These are phyloP conservation scores for Rattus norvegicus DNA, from an alignment of 2,113 vertebrate genomes.

Conservation along the genomic window DNA sequence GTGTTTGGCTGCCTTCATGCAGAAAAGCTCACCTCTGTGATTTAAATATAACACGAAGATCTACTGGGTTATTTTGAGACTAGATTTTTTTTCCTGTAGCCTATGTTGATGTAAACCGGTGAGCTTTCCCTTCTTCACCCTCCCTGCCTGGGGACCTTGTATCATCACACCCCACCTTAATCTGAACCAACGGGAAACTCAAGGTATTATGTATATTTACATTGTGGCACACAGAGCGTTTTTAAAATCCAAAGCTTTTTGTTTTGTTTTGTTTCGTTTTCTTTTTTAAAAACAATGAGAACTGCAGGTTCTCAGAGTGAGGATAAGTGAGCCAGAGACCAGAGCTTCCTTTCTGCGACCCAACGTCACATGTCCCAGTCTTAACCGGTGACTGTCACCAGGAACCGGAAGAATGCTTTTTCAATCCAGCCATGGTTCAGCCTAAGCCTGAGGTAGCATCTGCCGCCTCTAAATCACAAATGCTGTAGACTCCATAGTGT, in stretches of 20 bases:
- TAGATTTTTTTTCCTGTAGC: background rate
- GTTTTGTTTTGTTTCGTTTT: no score
- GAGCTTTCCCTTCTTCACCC: background rate
- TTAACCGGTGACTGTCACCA: background rate
- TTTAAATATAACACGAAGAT: background rate
- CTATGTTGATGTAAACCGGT: no score
- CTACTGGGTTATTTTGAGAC: background rate
- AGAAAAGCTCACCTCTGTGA: background rate
- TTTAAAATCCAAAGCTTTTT: background rate
- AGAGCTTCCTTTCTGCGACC: background rate
- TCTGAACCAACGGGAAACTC: background rate
- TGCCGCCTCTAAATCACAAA: background rate
- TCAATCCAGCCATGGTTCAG: background rate
- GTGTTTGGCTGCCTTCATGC: background rate
- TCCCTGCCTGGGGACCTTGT: no score
- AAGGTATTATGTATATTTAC: background rate
- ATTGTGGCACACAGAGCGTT: background rate
- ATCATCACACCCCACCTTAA: background rate
- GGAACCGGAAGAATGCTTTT: background rate
- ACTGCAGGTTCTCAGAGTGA: background rate
- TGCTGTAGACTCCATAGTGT: background rate
- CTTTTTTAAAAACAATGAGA: background rate
- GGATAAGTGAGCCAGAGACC: background rate
- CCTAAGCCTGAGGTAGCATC: background rate
- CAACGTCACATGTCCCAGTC: background rate